Percentiles rank a stretch among this genome's conserved stretches.
phyloP scores from a whole-genome alignment of 2,797 vertebrate species.

The Ctenopoma multispine region DNA sequence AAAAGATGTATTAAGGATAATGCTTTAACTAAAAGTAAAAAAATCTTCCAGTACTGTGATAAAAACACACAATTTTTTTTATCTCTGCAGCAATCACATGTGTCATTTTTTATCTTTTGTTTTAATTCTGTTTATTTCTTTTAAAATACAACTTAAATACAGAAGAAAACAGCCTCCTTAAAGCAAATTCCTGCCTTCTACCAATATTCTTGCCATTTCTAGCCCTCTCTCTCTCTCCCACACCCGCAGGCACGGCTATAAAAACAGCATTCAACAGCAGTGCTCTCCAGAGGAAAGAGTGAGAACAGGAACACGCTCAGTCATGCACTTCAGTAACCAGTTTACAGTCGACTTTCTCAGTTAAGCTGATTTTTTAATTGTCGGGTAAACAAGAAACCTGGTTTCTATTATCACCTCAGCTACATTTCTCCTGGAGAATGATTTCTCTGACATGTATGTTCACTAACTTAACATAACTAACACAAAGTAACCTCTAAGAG shows the following conservation, averaged over 20 bases:
- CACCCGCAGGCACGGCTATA: constrained; percentile 41
- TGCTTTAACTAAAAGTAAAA: constrained; percentile 1
- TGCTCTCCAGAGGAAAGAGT: constrained; percentile 48
- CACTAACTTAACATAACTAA: too few relatives aligned
- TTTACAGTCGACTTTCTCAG: too few relatives aligned
- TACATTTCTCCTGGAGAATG: too few relatives aligned
- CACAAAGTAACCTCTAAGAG: too few relatives aligned
- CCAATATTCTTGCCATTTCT: constrained; percentile 15
- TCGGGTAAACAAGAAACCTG: too few relatives aligned
- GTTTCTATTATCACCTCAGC: too few relatives aligned
- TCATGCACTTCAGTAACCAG: constrained; percentile 8
- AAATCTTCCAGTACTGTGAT: background rate
- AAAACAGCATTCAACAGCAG: constrained; percentile 48
- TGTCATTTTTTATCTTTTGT: background rate
- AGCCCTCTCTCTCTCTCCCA: constrained; percentile 1
- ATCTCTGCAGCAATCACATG: background rate
- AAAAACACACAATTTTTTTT: background rate
- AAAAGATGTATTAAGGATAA: constrained; percentile 28
- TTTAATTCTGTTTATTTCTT: background rate
- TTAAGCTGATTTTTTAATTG: too few relatives aligned
- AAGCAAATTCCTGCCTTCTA: constrained; percentile 37
- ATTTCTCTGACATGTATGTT: too few relatives aligned
- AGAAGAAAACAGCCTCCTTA: constrained; percentile 13
- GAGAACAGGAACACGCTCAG: constrained; percentile 29
- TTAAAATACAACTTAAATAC: constrained; percentile 23